phyloP scores from a whole-genome alignment of 2,888 invertebrate species.

The Parapristionchus giblindavisi region DNA sequence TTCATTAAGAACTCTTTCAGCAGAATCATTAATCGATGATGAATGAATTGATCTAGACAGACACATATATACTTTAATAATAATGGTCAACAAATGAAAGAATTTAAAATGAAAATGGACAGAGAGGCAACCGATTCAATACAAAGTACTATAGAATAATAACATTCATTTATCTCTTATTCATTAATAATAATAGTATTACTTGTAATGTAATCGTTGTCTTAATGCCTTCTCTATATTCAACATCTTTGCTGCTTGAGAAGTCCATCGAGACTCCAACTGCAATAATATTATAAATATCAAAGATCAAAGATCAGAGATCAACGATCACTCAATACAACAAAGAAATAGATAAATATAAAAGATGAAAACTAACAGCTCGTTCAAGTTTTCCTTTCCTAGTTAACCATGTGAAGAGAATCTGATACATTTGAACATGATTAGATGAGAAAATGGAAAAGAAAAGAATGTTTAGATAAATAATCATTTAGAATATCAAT shows the following conservation, averaged over 20 bases:
- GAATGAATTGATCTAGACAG: too few relatives aligned
- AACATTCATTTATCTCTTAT: too few relatives aligned
- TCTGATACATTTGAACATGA: not conserved
- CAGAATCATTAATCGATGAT: not conserved
- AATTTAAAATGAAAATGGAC: too few relatives aligned
- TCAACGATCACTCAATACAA: not conserved
- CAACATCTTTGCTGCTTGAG: constrained; percentile 19
- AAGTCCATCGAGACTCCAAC: constrained; percentile 11
- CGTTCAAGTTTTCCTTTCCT: constrained; percentile 33
- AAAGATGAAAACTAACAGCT: constrained; percentile 14
- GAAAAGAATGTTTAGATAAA: too few relatives aligned
- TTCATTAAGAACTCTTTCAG: constrained; percentile 5
- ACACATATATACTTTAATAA: too few relatives aligned
- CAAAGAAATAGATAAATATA: not conserved
- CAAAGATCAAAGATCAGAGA: not conserved
- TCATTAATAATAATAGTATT: too few relatives aligned
- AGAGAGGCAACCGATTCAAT: too few relatives aligned
- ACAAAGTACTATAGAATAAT: too few relatives aligned
- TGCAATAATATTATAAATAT: not conserved
- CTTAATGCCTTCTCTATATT: constrained; percentile 27
- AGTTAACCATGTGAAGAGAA: constrained; percentile 19
- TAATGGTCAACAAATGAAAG: too few relatives aligned
- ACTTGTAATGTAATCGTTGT: too few relatives aligned
- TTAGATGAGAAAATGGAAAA: too few relatives aligned
- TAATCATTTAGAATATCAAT: too few relatives aligned